Base-by-base conservation (phyloP, 2,113 vertebrate species). In the Garra rufa region DNA sequence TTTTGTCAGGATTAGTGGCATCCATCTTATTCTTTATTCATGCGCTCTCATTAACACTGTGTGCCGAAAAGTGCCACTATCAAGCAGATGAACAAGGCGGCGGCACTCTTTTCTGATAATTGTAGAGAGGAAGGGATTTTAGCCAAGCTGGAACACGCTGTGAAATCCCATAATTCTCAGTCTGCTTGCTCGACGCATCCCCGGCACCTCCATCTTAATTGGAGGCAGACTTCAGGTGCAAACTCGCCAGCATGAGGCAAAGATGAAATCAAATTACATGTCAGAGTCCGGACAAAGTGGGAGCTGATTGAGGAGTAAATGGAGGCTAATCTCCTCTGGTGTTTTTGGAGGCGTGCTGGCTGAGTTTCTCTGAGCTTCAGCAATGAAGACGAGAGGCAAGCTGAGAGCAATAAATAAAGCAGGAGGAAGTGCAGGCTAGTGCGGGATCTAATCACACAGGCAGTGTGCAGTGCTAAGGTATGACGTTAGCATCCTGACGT, bases 201-300 rank as follows among this genome's bases (percentile, higher is more conserved):
- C 24, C 71, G 30, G 61, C 41, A 57, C 41, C 34, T 74, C 50
- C 30, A 77, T 82, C 85, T 88, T 85, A 89, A 89, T 84, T 89
- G 87, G 55, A n/a, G 81, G 63, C 73, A 55, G 67, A 83, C 85
- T 61, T 85, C 71, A 84, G 75, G 85, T 85, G 81, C 26, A 43
- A 75, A 59, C 24, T 63, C 81, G 21, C 30, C 71, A 69, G 69
- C 43, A 82, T 83, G 84, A 78, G 86, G 83, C 87, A 89, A 87
- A 88, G 85, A 87, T 82, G 77, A 88, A 91, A 91, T 91, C 85
- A 88, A 92, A 94, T 92, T 89, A 89, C 76, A 80, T 81, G 63
- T 92, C 89, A 90, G 70, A 88, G 82, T 81, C 71, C 83, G 71
- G 69, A 87, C 87, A 88, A 90, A 92, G 78, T 86, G 76, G 71